Base-by-base conservation (phyloP, 2,888 invertebrate genomes). In the Sinotaia quadrata region DNA sequence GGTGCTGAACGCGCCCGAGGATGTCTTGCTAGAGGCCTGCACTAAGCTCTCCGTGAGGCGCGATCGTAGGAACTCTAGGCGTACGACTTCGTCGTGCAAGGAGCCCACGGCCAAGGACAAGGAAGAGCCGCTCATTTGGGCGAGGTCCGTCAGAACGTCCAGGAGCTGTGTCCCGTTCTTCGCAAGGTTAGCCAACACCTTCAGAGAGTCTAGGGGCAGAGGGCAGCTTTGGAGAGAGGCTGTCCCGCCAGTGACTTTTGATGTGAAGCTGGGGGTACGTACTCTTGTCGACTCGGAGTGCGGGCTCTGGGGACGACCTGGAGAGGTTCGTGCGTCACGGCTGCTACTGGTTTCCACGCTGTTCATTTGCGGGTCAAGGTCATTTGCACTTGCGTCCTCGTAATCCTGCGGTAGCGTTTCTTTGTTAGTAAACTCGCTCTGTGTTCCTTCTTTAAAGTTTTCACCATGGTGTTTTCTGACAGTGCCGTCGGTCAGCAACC, bases 101-200 rank as follows among this genome's bases (percentile, higher is more conserved):
- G 77, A 72, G 7, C 62, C 65, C 18, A 82, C 63, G 3, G 77
- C 69, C 1, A 68, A 62, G 54, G 76, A 69, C 7, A 82, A 61
- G n/a, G 82, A 74, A 1, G 71, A 68, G n/a, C 81, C 73, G 57
- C 78, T 80, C 47, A 78, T 72, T 58, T 79, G 75, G 0, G 81
- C 81, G 36, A 84, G 70, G 27, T 81, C 80, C 0, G 81, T 80
- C 52, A 82, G 62, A 3, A 79, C 68, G 66, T 81, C 80, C 7
- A 71, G 66, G 37, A 56, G 77, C 51, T 29, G 78, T 21, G 37
- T 73, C 41, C 67, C 79, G 75, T 63, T 69, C 47, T 47, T 69
- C 12, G 67, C 49, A 34, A 69, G 62, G 44, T 69, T 57, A 7
- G 56, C 61, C 61, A 70, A 34, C 44, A 54, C 61, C 29, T 27